Evolutionary conservation across 2,888 invertebrate species (phyloP).

Genomic region (Eurois occulta): DNA sequence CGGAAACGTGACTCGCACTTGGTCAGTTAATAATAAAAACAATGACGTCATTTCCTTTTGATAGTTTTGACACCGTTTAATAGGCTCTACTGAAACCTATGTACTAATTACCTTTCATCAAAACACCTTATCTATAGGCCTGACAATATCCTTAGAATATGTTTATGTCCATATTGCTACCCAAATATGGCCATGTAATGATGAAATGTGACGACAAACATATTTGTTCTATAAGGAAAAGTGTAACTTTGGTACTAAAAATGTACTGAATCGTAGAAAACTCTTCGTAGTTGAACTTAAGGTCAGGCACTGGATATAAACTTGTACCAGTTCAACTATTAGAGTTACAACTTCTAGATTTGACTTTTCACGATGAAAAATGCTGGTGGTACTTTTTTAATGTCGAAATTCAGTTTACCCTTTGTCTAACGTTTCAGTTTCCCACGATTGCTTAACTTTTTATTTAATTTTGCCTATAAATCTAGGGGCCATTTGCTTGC

Average conservation of each 20-base stretch:
- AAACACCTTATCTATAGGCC: not conserved
- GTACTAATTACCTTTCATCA: not conserved
- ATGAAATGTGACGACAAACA: not conserved
- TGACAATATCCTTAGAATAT: not conserved
- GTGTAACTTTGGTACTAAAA: not conserved
- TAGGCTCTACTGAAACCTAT: not conserved
- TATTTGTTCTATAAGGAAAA: constrained; percentile 3
- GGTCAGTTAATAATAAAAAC: not conserved
- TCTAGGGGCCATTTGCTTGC: not conserved
- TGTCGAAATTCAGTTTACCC: not conserved
- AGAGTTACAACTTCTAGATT: not conserved
- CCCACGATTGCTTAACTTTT: not conserved
- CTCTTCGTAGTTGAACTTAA: not conserved
- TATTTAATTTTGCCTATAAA: not conserved
- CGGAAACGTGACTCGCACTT: not conserved
- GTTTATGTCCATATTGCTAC: not conserved
- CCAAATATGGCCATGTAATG: not conserved
- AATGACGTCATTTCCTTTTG: not conserved
- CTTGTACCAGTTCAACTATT: not conserved
- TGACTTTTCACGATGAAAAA: not conserved
- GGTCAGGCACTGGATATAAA: not conserved
- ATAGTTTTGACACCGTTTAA: no score
- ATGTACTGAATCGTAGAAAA: not conserved
- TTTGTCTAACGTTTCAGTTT: not conserved
- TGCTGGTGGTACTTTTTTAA: not conserved